Base-by-base conservation (phyloP, 2,888 invertebrate species). In the Ametastegia equiseti region DNA sequence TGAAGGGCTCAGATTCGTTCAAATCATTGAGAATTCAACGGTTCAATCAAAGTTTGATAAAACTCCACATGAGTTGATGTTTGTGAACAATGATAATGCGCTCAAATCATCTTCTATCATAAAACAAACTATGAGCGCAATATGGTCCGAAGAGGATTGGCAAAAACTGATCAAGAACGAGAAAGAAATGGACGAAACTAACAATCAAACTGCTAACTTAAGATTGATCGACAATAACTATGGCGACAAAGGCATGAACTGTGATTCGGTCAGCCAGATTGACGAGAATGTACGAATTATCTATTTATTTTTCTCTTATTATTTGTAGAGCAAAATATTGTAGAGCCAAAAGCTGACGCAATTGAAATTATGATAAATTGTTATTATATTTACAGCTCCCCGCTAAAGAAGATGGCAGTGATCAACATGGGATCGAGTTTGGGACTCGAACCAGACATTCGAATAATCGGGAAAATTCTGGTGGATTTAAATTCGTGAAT, bases 11-110 rank as follows among this genome's bases (percentile, higher is more conserved):
- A 88, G 86, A 60, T 83, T 83, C 11, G 67, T 90, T 71, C 89
- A 90, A 80, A 86, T 90, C 0, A 47, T 81, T 30, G 86, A 89
- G 39, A 90, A 90, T 67, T 86, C 87, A 11, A 88, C 86, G 5
- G 83, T 84, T 30, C 81, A 73, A 60, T 81, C 80, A 30, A 81
- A 82, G 3, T 85, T 84, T 45, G 87, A 83, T n/a, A 87, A 84
- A 78, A 80, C 84, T 71, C 89, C 89, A 0, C 87, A 86, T 13
- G 87, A 90, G 11, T 42, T 85, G 33, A 78, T 89, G 27, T 88
- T 89, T 23, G 85, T 86, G 0, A 82, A 81, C 57, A 86, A 86
- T 13, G 82, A 85, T 13, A 83, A 84, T 7, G 85, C 84, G 13
- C 86, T 87, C 63, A 78, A 82, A 42, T 82, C 84, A 45, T 67